Percentiles rank a stretch among this genome's conserved stretches.
Conservation (phyloP, 2,113 vertebrate genomes). For the Cettia cetti region DNA sequence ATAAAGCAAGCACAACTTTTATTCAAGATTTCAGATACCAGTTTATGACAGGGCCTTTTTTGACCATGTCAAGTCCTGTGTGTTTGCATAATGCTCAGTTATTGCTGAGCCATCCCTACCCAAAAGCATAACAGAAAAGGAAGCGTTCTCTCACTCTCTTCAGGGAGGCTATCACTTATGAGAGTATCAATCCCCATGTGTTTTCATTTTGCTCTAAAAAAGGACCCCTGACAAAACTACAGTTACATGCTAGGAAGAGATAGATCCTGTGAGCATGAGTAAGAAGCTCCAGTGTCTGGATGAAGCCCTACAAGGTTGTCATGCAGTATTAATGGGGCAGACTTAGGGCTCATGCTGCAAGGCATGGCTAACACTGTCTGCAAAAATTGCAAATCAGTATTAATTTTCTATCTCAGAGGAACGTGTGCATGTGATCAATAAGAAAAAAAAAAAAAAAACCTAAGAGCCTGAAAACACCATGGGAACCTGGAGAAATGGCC, state of each 20-base stretch:
- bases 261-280: not conserved
- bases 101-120: not conserved
- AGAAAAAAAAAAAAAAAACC: not conserved
- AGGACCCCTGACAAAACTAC: accelerated
- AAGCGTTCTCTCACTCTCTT: not conserved
- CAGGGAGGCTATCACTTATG: not conserved
- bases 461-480: accelerated
- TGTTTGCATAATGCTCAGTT: not conserved
- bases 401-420: not conserved
- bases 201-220: not conserved
- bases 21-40: not conserved
- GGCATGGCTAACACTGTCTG: not conserved
- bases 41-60: not conserved
- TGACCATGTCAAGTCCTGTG: no score
- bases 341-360: not conserved
- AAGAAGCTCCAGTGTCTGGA: not conserved
- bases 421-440: accelerated
- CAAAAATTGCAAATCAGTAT: not conserved
- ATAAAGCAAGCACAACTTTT: not conserved
- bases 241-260: not conserved
- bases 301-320: not conserved
- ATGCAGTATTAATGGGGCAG: not conserved
- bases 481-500: not conserved
- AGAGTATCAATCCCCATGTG: not conserved
- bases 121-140: not conserved